Evolutionary conservation across 1,140 invertebrate genomes (phyloP), one percentile per base, ranked within the genome.

Genomic region (Grapholita molesta): DNA sequence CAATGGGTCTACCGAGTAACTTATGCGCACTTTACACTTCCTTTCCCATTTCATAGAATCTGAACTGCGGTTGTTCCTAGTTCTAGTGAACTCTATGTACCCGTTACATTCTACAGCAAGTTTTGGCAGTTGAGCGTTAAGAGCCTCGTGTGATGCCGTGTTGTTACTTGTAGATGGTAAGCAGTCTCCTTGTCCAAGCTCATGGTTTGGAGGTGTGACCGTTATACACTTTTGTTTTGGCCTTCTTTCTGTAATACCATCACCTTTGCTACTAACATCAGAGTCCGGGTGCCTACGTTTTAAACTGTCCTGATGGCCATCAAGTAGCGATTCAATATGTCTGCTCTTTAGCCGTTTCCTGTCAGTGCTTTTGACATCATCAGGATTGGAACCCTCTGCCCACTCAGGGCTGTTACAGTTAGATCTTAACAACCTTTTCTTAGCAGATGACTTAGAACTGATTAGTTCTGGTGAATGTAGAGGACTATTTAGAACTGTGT

Each of bases 21-120:
- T 93, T 3, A 94, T 88, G 76, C 93, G 92, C 30, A 94, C 76
- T 78, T 93, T 94, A 76, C 93, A 93, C 35, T 93, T 93, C 30
- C 94, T 83, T 57, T 92, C 86, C 93, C 93, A 94, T 71, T 93
- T 93, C 42, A 91, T 90, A 61, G 90, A 82, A 28, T 87, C 86
- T 5, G 85, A 79, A 64, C 88, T 86, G 65, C 92, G 85, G 75
- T 88, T 93, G 64, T 89, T 87, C 74, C 89, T 92, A 6, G 85
- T 87, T 78, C 87, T 92, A 52, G 85, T 88, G 77, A 94, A 94
- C 72, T 93, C 90, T 53, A 94, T 81, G 65, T 89, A 86, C 25
- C 93, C 93, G 71, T 92, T 90, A 38, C 91, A 90, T 77, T 91
- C 85, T 55, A 90, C 85, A 35, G 83, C 85, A 53, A 85, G 69